A percentile compares a stretch with the other conserved stretches of the same genome.
phyloP scores from a whole-genome alignment of 2,797 vertebrate genomes.

The Urocyon cinereoargenteus region DNA sequence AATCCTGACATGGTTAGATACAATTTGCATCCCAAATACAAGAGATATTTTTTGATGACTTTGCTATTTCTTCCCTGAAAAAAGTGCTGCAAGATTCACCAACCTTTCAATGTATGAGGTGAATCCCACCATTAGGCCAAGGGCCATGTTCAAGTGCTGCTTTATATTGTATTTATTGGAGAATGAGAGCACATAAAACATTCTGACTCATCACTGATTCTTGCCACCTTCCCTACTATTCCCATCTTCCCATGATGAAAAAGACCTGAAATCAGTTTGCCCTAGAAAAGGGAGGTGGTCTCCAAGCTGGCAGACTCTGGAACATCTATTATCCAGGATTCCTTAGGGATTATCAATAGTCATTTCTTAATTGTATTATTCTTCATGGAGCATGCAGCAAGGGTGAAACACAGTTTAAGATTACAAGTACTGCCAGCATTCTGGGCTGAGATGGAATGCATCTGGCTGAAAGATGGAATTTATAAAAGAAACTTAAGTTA shows the following conservation, averaged over 20 bases:
- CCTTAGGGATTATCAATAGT: not conserved
- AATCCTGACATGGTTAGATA: constrained; percentile 29
- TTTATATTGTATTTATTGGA: constrained; percentile 19
- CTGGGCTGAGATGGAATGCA: constrained; percentile 22
- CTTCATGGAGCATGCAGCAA: not conserved
- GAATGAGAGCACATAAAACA: not conserved
- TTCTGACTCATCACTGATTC: constrained; percentile 30
- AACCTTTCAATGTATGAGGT: not conserved
- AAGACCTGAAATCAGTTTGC: constrained; percentile 28
- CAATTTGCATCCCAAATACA: constrained; percentile 64
- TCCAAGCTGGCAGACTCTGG: constrained; percentile 13
- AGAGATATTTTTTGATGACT: not conserved
- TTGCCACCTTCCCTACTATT: constrained; percentile 5
- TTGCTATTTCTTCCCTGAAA: constrained; percentile 52
- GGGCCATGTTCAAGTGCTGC: not conserved
- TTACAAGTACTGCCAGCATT: not conserved
- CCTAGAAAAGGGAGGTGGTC: not conserved
- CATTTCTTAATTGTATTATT: not conserved
- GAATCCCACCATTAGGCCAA: constrained; percentile 4
- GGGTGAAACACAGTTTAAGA: not conserved
- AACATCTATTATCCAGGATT: constrained; percentile 26
- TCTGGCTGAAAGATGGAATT: not conserved
- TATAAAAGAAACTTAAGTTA: not conserved
- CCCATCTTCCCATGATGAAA: constrained; percentile 1
- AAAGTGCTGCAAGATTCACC: constrained; percentile 37